These are phyloP conservation scores for Drosophila vallismaia DNA, from an alignment of 2,888 invertebrate species.

Conservation along the genomic window DNA sequence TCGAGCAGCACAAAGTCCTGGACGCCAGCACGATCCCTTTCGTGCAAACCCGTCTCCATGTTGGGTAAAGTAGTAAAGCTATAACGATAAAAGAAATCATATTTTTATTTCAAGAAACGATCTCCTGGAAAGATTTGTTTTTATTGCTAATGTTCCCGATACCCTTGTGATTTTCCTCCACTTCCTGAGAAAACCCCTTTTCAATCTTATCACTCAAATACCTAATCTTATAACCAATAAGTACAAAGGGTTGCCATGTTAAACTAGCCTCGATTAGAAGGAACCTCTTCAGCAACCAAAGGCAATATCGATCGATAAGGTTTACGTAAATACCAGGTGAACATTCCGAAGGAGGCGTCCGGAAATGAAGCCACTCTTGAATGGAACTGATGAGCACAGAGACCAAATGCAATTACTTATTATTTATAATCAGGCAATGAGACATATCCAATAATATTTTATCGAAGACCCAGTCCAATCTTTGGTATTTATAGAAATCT, in stretches of 20 bases:
- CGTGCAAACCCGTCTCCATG: constrained; percentile 92
- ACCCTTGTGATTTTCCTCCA: neutral
- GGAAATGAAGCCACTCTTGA: constrained; percentile 33
- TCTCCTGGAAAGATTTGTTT: neutral
- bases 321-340: constrained; percentile 31
- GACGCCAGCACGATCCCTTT: constrained; percentile 94
- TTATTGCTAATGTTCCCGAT: neutral
- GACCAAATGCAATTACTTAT: constrained; percentile 14
- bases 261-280: constrained; percentile 21
- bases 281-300: constrained; percentile 33
- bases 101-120: neutral
- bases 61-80: constrained; percentile 77
- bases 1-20: constrained; percentile 96
- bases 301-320: constrained; percentile 53
- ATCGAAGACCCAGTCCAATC: constrained; percentile 20
- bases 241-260: constrained; percentile 32
- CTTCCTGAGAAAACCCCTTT: constrained; percentile 11
- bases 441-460: constrained; percentile 33
- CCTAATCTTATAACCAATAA: constrained; percentile 21
- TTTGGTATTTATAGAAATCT: constrained; percentile 31
- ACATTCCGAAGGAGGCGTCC: constrained; percentile 11
- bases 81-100: neutral
- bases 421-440: constrained; percentile 2
- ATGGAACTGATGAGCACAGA: neutral
- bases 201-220: constrained; percentile 14